Evolutionary conservation across 2,797 vertebrate genomes (phyloP).

Genomic region (Carapus acus): DNA sequence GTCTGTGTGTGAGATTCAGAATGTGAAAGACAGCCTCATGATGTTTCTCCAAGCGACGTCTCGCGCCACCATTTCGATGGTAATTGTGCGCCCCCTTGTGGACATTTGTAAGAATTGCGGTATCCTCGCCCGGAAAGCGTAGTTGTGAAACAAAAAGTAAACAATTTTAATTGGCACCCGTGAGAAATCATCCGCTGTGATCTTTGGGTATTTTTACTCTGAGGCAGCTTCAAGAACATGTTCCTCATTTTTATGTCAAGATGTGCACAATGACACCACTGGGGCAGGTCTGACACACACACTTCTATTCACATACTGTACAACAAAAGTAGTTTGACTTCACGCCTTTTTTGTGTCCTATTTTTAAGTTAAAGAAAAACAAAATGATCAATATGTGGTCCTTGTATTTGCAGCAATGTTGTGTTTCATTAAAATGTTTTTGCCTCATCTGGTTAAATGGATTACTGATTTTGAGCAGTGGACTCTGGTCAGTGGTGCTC

Average conservation of each 20-base stretch:
- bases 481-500: too few relatives aligned
- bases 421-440: constrained; percentile 15
- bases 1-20: neutral
- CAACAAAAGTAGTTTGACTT: constrained; percentile 10
- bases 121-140: constrained; percentile 15
- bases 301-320: constrained; percentile 1
- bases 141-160: constrained; percentile 10
- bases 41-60: constrained; percentile 10
- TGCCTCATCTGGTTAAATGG: constrained; percentile 6
- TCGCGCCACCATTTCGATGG: constrained; percentile 10
- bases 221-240: constrained; percentile 2
- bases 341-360: neutral
- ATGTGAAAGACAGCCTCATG: neutral
- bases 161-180: constrained; percentile 16
- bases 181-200: constrained; percentile 5
- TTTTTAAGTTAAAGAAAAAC: constrained; percentile 8
- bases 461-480: constrained; percentile 18
- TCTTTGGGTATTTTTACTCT: constrained; percentile 2
- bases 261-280: constrained; percentile 5
- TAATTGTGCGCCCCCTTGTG: constrained; percentile 46
- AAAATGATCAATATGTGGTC: neutral
- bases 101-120: constrained; percentile 32
- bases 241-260: constrained; percentile 7
- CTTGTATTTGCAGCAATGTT: constrained; percentile 22
- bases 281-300: neutral